These are phyloP conservation scores for Ceratosolen fusciceps DNA, from an alignment of 1,140 invertebrate species.

Conservation along the genomic window DNA sequence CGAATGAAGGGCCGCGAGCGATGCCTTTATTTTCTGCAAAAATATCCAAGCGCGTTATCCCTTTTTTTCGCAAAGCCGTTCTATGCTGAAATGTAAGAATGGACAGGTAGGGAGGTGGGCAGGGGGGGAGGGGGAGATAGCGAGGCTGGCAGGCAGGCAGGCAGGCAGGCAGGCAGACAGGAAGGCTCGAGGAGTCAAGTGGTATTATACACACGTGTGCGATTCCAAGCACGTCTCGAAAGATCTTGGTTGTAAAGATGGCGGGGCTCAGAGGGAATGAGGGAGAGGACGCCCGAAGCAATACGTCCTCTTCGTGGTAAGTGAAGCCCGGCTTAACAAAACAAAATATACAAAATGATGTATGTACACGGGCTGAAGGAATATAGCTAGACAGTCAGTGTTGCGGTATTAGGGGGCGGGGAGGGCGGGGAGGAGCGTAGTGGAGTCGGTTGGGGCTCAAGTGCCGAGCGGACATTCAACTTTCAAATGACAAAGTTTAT, in stretches of 20 bases:
- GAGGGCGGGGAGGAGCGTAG: no score
- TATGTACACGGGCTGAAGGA: not conserved
- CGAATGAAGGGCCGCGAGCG: no score
- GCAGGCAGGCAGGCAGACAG: not conserved
- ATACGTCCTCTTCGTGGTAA: slow-evolving; percentile 2
- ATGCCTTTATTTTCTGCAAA: not conserved
- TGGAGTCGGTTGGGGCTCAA: no score
- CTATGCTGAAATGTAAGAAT: not conserved
- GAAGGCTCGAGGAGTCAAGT: not conserved
- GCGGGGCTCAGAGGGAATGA: no score
- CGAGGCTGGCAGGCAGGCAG: no score
- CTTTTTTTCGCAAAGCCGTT: not conserved
- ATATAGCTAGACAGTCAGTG: not conserved
- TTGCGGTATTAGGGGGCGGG: no score
- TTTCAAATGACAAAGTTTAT: not conserved
- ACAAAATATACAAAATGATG: slow-evolving; percentile 6
- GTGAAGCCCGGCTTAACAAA: slow-evolving; percentile 5
- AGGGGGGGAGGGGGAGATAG: no score
- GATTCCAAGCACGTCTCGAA: not conserved
- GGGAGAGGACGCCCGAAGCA: not conserved
- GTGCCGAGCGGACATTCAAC: not conserved
- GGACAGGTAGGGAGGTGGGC: no score
- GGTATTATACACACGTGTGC: not conserved
- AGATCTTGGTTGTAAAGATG: not conserved
- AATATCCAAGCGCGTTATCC: not conserved